Conservation (phyloP, 2,888 invertebrate species). For the Lasioglossum zephyrum region DNA sequence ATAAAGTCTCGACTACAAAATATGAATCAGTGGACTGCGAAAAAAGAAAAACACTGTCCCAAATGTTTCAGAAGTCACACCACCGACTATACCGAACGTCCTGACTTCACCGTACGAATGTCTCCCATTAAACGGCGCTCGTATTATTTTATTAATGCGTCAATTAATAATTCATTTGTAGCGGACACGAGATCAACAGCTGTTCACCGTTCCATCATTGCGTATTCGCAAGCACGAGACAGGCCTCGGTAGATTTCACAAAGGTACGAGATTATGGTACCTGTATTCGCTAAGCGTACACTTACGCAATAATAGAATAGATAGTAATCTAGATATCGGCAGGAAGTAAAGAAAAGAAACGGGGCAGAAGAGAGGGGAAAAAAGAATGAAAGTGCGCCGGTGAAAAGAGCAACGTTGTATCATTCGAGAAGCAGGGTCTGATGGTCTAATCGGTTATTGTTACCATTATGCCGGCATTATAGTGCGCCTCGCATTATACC, state of each 20-base stretch:
- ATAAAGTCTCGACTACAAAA: background rate
- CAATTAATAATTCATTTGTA: background rate
- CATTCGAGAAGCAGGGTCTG: conserved; percentile 52
- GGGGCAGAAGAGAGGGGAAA: conserved; percentile 17
- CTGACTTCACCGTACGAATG: background rate
- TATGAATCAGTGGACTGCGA: background rate
- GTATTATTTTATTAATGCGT: background rate
- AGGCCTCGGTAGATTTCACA: conserved; percentile 6
- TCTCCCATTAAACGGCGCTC: background rate
- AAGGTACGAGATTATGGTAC: conserved; percentile 31
- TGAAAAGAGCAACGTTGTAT: conserved; percentile 79
- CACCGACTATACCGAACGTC: background rate
- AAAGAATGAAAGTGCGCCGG: conserved; percentile 57
- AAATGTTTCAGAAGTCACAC: background rate
- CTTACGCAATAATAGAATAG: conserved; percentile 59
- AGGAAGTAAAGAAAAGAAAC: conserved; percentile 40
- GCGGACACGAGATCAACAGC: background rate
- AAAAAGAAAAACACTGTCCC: background rate
- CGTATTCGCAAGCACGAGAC: conserved; percentile 1
- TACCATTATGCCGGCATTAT: conserved; percentile 80
- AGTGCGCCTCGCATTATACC: conserved; percentile 79
- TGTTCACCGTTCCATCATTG: conserved; percentile 13
- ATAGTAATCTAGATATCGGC: conserved; percentile 67
- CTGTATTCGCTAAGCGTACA: conserved; percentile 37
- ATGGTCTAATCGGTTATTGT: conserved; percentile 75